These are phyloP conservation scores for Brachyopa scutellaris DNA, from an alignment of 2,888 invertebrate genomes.

Conservation along the genomic window DNA sequence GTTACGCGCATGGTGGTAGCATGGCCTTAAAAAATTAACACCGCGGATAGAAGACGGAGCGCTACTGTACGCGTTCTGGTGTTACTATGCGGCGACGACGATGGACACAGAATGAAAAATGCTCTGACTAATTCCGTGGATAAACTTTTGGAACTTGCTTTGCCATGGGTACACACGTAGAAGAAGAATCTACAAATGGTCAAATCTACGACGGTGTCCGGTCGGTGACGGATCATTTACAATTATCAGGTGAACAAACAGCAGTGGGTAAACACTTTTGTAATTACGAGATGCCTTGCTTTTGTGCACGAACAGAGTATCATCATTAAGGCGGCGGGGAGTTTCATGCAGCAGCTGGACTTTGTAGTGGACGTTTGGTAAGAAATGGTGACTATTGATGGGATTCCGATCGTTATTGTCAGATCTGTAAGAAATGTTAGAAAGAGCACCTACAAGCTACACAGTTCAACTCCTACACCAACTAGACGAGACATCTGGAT, in stretches of 20 bases:
- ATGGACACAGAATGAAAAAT: constrained; percentile 49
- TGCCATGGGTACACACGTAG: too few species aligned
- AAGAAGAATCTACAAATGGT: too few species aligned
- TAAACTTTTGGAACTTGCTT: constrained; percentile 59
- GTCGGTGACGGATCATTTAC: constrained; percentile 66
- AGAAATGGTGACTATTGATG: too few species aligned
- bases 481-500: too few species aligned
- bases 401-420: too few species aligned
- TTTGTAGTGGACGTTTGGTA: too few species aligned
- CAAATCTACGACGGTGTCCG: constrained; percentile 20
- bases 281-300: constrained; percentile 61
- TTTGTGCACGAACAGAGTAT: constrained; percentile 60
- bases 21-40: constrained; percentile 71
- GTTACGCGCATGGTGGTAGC: constrained; percentile 71
- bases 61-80: constrained; percentile 48
- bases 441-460: too few species aligned
- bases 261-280: constrained; percentile 59
- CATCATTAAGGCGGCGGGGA: too few species aligned
- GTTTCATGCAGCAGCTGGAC: too few species aligned
- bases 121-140: constrained; percentile 70
- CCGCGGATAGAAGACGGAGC: constrained; percentile 22
- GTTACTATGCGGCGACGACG: constrained; percentile 34
- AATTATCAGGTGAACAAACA: constrained; percentile 70
- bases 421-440: too few species aligned
- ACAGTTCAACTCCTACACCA: too few species aligned